These are phyloP conservation scores for Eulimnadia texana DNA, from an alignment of 1,140 invertebrate genomes.

Conservation along the genomic window DNA sequence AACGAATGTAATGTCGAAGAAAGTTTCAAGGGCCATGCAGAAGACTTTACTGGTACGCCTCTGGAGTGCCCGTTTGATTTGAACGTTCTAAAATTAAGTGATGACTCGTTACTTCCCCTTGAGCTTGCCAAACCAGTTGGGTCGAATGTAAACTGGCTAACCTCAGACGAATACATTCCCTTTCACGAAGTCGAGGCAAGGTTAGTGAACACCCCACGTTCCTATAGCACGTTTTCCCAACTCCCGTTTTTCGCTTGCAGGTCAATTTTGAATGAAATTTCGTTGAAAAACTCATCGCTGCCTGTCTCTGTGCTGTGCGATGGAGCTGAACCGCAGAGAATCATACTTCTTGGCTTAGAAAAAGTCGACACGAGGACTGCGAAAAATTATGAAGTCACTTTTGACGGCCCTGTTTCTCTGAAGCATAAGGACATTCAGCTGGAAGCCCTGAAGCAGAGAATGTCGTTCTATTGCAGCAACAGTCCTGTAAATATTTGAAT, in stretches of 20 bases:
- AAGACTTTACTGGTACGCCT: slow-evolving; percentile 8
- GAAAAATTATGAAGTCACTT: neutral
- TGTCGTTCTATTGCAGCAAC: neutral
- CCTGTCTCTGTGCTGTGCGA: slow-evolving; percentile 4
- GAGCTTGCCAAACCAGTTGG: neutral
- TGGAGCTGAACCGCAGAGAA: slow-evolving; percentile 7
- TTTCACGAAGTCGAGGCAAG: neutral
- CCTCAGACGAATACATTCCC: neutral
- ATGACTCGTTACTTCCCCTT: slow-evolving; percentile 3
- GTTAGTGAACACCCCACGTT: neutral
- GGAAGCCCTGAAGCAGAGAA: slow-evolving; percentile 5
- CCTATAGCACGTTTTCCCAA: neutral
- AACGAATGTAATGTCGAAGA: neutral
- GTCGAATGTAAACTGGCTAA: too few relatives aligned
- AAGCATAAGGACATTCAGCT: neutral
- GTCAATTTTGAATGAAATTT: neutral
- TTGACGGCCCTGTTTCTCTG: slow-evolving; percentile 1
- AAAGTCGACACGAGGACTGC: neutral
- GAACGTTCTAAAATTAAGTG: slow-evolving; percentile 2
- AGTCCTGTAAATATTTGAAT: neutral
- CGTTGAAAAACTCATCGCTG: neutral
- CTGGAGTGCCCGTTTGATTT: slow-evolving; percentile 15
- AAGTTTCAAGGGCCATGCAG: neutral
- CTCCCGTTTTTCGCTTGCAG: too few relatives aligned
- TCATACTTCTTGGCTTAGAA: slow-evolving; percentile 1